A percentile compares a stretch with the other conserved stretches of the same genome.
Conservation (phyloP, 2,797 vertebrate species). For the Cercopithecus diana region DNA sequence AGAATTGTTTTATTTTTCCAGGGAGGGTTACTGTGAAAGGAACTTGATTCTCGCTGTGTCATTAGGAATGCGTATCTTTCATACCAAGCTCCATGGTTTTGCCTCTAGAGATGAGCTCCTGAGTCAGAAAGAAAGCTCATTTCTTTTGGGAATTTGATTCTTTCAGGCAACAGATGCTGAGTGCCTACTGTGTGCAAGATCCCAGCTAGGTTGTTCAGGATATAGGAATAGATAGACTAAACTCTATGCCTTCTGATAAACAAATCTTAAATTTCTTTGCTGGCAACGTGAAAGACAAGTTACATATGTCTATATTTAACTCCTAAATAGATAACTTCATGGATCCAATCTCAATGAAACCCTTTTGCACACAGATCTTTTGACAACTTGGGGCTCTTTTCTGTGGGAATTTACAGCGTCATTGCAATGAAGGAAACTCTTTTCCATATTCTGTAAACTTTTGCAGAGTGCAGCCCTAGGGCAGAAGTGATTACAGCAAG, state of each 20-base stretch:
- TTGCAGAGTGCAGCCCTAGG: neutral
- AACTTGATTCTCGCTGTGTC: neutral
- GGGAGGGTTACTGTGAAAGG: neutral
- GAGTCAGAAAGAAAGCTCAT: neutral
- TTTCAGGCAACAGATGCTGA: neutral
- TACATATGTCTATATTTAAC: neutral
- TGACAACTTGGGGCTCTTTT: neutral
- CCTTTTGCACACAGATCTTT: neutral
- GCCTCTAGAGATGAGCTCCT: neutral
- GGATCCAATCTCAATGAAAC: neutral
- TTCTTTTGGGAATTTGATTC: neutral
- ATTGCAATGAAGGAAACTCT: neutral
- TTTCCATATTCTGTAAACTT: constrained; percentile 26
- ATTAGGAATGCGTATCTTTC: neutral
- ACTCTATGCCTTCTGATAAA: neutral
- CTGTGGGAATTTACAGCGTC: neutral
- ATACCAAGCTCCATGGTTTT: neutral
- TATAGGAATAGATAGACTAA: neutral
- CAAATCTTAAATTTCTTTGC: neutral
- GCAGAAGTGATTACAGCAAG: constrained; percentile 20
- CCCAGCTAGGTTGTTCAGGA: neutral
- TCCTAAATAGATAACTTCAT: neutral
- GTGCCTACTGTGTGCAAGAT: neutral
- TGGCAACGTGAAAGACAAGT: neutral
- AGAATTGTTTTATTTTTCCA: constrained; percentile 10